phyloP scores from a whole-genome alignment of 2,888 invertebrate genomes.

The Polymixis lichenea region DNA sequence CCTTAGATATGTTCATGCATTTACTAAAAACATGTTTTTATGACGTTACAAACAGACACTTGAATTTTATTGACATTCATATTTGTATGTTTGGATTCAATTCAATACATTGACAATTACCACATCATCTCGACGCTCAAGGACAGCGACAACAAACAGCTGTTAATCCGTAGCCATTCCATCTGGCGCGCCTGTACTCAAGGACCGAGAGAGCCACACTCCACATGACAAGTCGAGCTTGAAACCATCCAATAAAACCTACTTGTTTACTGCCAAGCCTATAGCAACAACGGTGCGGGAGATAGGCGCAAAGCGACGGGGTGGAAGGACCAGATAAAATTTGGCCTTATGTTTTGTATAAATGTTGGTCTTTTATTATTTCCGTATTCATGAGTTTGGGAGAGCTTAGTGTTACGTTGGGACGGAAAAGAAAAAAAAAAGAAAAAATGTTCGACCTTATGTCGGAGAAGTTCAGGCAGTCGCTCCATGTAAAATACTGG shows the following conservation, averaged over 20 bases:
- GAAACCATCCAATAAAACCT: constrained; percentile 73
- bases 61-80: too few relatives aligned
- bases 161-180: constrained; percentile 31
- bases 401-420: neutral
- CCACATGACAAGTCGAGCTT: constrained; percentile 64
- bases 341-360: constrained; percentile 28
- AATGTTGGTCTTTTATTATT: constrained; percentile 41
- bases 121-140: constrained; percentile 17
- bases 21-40: too few relatives aligned
- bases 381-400: constrained; percentile 12
- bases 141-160: constrained; percentile 35
- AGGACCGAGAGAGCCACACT: constrained; percentile 34
- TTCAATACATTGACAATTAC: neutral
- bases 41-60: too few relatives aligned
- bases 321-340: constrained; percentile 46
- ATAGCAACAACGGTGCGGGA: constrained; percentile 29
- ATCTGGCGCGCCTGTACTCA: constrained; percentile 47
- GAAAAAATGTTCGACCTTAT: neutral
- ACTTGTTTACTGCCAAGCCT: constrained; percentile 73
- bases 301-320: constrained; percentile 42
- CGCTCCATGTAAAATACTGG: too few relatives aligned
- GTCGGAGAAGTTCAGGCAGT: too few relatives aligned
- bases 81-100: neutral
- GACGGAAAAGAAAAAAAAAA: constrained; percentile 4
- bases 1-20: too few relatives aligned